These are phyloP conservation scores for Euphydryas editha DNA, from an alignment of 2,888 invertebrate species.

Conservation along the genomic window DNA sequence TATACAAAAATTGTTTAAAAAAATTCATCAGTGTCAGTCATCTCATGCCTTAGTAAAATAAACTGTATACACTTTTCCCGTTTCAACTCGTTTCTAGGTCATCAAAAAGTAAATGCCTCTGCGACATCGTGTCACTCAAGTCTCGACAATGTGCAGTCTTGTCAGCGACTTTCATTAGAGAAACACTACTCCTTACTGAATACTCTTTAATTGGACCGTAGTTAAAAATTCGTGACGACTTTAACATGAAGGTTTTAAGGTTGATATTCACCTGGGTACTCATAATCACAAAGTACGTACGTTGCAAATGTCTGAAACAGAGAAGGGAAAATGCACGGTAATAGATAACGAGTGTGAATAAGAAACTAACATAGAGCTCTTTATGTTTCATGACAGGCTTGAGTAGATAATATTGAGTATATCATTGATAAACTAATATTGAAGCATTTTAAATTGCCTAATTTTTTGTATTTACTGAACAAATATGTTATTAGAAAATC, in stretches of 20 bases:
- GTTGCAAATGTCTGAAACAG: slow-evolving; percentile 60
- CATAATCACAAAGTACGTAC: slow-evolving; percentile 47
- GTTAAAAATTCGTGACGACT: slow-evolving; percentile 36
- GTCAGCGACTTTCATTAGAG: slow-evolving; percentile 56
- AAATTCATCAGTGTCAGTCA: too few relatives aligned
- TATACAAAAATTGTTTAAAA: too few relatives aligned
- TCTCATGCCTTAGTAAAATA: neutral
- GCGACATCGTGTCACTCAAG: slow-evolving; percentile 47
- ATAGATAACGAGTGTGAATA: slow-evolving; percentile 63
- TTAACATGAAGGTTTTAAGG: slow-evolving; percentile 41
- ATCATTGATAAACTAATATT: neutral
- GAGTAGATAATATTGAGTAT: slow-evolving; percentile 9
- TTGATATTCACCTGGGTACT: slow-evolving; percentile 43
- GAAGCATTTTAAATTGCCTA: neutral
- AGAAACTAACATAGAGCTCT: slow-evolving; percentile 42
- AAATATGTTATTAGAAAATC: too few relatives aligned
- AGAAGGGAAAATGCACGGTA: slow-evolving; percentile 58
- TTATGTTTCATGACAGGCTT: slow-evolving; percentile 4
- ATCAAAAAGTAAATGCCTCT: slow-evolving; percentile 46
- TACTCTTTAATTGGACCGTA: slow-evolving; percentile 53
- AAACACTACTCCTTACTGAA: slow-evolving; percentile 48
- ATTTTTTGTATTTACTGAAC: neutral
- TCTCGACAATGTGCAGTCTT: slow-evolving; percentile 47
- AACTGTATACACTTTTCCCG: slow-evolving; percentile 13
- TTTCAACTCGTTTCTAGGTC: slow-evolving; percentile 45